A percentile compares a stretch with the other conserved stretches of the same genome.
These are phyloP conservation scores for Rhynchonema sp. DNA, from an alignment of 2,888 invertebrate species.

Conservation along the genomic window DNA sequence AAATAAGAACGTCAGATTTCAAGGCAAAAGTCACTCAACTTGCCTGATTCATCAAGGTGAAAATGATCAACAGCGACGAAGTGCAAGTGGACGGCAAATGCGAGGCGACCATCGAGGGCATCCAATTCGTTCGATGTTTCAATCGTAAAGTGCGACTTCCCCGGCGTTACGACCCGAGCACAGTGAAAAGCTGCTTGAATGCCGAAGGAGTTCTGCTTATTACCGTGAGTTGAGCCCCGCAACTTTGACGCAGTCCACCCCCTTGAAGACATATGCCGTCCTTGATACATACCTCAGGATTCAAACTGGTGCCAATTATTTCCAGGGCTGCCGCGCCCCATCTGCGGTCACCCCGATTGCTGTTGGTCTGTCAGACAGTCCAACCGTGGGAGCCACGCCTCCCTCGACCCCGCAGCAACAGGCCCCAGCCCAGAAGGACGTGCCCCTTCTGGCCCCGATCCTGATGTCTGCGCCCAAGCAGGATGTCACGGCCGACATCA, in stretches of 20 bases:
- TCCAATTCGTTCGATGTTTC: background rate
- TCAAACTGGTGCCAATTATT: too few species aligned
- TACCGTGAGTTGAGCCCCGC: background rate
- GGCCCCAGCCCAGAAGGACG: background rate
- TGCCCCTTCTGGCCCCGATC: background rate
- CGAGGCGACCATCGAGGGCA: background rate
- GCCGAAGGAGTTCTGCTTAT: background rate
- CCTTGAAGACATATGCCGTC: too few species aligned
- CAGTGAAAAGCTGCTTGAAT: background rate
- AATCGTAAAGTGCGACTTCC: background rate
- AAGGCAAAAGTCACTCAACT: background rate
- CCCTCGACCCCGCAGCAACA: background rate
- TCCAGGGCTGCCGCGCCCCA: too few species aligned
- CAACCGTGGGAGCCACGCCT: too few species aligned
- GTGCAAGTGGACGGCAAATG: background rate
- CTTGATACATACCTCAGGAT: too few species aligned
- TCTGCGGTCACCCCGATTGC: too few species aligned
- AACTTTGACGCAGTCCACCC: too few species aligned
- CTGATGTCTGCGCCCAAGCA: background rate
- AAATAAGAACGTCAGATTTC: too few species aligned
- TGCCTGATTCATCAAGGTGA: background rate
- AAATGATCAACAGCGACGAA: background rate
- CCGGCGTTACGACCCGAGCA: background rate
- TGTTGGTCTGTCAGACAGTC: too few species aligned
- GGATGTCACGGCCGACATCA: background rate